phyloP scores from a whole-genome alignment of 2,113 vertebrate genomes.

The Pseudorectes ferrugineus region DNA sequence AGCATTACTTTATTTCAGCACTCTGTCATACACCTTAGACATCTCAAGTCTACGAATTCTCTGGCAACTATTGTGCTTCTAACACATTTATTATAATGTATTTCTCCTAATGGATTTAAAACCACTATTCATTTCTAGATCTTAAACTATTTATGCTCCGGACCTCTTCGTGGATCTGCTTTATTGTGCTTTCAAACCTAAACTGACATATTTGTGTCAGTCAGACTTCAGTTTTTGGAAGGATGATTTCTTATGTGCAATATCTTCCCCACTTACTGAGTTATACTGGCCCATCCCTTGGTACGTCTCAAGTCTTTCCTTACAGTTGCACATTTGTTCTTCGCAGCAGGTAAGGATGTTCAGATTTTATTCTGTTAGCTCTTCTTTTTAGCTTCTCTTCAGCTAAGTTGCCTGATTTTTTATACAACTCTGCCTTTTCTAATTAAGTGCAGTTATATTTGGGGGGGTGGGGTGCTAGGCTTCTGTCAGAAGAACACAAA shows the following conservation, averaged over 20 bases:
- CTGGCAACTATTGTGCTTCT: neutral
- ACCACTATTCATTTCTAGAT: neutral
- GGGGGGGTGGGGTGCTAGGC: neutral
- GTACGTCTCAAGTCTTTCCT: neutral
- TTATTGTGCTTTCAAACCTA: neutral
- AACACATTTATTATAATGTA: neutral
- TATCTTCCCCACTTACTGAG: neutral
- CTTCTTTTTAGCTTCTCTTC: neutral
- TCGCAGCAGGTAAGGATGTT: neutral
- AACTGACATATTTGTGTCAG: neutral
- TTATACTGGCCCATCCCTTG: neutral
- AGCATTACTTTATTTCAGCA: neutral
- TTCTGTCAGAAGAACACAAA: neutral
- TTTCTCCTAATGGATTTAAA: neutral
- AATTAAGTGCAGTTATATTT: neutral
- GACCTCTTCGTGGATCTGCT: neutral
- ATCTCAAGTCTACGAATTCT: neutral
- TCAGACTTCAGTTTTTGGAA: neutral
- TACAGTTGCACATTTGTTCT: accelerated
- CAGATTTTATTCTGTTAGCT: neutral
- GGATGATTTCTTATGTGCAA: neutral
- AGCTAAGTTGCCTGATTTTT: neutral
- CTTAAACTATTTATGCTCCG: neutral
- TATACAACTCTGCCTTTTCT: neutral
- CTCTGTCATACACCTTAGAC: neutral